Evolutionary conservation across 2,113 vertebrate genomes (phyloP).

Genomic region (Rhea americana): DNA sequence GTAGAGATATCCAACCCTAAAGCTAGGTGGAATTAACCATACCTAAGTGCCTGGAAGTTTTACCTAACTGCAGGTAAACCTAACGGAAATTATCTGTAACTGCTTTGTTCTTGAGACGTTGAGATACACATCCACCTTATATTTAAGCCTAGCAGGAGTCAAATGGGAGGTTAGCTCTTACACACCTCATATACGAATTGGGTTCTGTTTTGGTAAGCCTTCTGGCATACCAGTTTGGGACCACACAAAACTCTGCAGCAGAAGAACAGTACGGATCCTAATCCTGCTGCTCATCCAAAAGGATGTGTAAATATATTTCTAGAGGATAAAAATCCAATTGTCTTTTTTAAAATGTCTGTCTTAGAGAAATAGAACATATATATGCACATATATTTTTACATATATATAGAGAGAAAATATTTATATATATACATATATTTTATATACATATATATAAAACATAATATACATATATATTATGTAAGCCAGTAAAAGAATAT

Average conservation of each 20-base stretch:
- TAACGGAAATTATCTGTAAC: fast-evolving
- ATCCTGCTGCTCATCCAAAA: not conserved
- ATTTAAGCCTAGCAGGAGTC: not conserved
- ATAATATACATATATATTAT: not conserved
- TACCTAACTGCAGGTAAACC: not conserved
- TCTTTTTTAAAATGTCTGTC: not conserved
- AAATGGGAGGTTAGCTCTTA: not conserved
- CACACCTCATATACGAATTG: not conserved
- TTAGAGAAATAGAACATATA: not conserved
- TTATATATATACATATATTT: too few relatives aligned
- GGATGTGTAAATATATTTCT: not conserved
- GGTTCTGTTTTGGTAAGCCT: not conserved
- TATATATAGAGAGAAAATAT: too few relatives aligned
- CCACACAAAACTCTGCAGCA: not conserved
- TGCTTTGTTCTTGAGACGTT: not conserved
- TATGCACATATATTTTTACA: not conserved
- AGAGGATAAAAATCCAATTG: not conserved
- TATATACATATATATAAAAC: not conserved
- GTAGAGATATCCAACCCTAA: not conserved
- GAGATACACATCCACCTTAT: not conserved
- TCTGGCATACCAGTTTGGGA: fast-evolving
- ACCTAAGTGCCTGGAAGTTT: not conserved
- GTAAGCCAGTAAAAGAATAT: not conserved
- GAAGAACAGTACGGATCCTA: not conserved
- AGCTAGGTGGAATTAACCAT: not conserved